Evolutionary conservation across 92 coral and sea anemone species (phyloP), one percentile per base, ranked within the genome.

Genomic region (Virgularia gustaviana): DNA sequence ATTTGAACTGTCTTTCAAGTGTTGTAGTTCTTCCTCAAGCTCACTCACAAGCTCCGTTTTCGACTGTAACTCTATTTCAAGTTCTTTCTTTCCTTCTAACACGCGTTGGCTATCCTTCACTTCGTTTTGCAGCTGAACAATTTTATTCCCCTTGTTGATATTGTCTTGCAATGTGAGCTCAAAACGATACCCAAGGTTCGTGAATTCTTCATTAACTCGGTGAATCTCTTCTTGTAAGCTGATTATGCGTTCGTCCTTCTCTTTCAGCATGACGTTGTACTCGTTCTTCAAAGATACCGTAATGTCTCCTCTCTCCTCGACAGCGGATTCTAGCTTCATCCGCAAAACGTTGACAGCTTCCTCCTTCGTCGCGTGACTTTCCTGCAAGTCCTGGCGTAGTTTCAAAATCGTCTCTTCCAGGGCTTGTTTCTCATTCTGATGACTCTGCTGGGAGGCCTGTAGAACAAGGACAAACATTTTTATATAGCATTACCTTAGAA

Each of bases 171-270:
- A 68, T 12, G 75, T 68, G 41, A 68, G 36, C 24, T 68, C 75
- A 34, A 68, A 68, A 13, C 75, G 60, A 51, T 68, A 68, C 24
- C 75, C 75, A 31, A 68, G 75, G 24, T 68, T 68, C 0, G 61
- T 68, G 57, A 68, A 68, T n/a, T 68, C 75, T 30, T 68, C 75
- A 12, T 68, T 68, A 6, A 68, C 75, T 47, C 75, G 44, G 15
- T 49, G 61, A 6, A 68, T 49, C 23, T 68, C 75, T 44, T 68
- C 75, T 34, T 49, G 75, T 47, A 68, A 47, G 0, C 61, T 68
- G 6, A 27, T 39, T 44, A 68, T 51, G 18, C 53, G 9, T 9
- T 68, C 59, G 24, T 68, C 75, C 35, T 35, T 68, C 34, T 68
- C 75, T 3, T 16, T 10, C 9, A 68, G 19, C 75, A 68, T 68